These are phyloP conservation scores for Sarcophilus harrisii DNA, from an alignment of 2,797 vertebrate species.

Conservation along the genomic window DNA sequence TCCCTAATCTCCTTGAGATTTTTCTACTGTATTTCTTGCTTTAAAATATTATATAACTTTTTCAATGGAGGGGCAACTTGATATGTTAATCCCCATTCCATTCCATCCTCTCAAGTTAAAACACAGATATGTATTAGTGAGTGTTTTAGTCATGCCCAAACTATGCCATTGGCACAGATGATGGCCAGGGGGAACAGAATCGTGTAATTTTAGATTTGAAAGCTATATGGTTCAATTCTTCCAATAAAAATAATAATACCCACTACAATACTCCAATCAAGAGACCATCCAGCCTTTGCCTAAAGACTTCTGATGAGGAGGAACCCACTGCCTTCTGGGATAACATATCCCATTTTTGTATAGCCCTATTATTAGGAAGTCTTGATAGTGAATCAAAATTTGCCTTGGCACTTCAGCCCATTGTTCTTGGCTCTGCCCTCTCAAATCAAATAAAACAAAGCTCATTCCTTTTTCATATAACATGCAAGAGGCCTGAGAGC, in stretches of 20 bases:
- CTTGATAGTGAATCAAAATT: not conserved
- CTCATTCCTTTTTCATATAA: not conserved
- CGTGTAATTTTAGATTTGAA: not conserved
- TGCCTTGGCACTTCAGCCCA: not conserved
- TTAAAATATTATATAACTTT: conserved; percentile 1
- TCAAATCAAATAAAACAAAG: not conserved
- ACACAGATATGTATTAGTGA: not conserved
- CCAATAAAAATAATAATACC: not conserved
- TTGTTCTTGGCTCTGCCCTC: not conserved
- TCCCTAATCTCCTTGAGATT: not conserved
- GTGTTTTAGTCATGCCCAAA: not conserved
- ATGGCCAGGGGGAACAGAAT: not conserved
- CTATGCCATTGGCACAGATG: not conserved
- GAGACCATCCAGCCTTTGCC: not conserved
- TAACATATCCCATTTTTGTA: not conserved
- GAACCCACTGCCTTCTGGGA: not conserved
- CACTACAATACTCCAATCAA: not conserved
- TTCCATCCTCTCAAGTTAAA: conserved; percentile 46
- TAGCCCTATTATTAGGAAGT: not conserved
- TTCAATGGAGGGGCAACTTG: conserved; percentile 19
- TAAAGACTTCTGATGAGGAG: not conserved
- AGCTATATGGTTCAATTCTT: not conserved
- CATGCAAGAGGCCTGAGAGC: not conserved
- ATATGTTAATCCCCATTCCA: conserved; percentile 21
- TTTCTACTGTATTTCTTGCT: conserved; percentile 6